phyloP scores from a whole-genome alignment of 1,140 invertebrate genomes.

The Drosophila nigromelanica region DNA sequence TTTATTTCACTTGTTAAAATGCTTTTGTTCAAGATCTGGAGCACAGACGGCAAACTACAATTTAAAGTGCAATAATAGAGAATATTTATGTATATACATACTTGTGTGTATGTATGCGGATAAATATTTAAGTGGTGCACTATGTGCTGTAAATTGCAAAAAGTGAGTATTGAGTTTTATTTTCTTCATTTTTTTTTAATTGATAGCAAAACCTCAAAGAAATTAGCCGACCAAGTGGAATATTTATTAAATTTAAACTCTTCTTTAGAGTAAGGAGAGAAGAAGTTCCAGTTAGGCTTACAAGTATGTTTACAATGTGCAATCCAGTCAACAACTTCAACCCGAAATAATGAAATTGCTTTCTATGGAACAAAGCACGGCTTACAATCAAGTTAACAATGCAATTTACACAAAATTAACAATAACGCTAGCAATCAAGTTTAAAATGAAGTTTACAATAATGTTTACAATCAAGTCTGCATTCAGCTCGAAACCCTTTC shows the following conservation, averaged over 20 bases:
- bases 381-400: neutral
- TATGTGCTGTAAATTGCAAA: slow-evolving; percentile 12
- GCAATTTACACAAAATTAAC: neutral
- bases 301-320: neutral
- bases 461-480: neutral
- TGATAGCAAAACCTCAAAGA: neutral
- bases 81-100: slow-evolving; percentile 5
- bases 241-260: neutral
- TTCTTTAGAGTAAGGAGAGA: neutral
- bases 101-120: neutral
- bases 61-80: slow-evolving; percentile 39
- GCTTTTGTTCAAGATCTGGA: slow-evolving; percentile 51
- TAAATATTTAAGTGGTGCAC: slow-evolving; percentile 9
- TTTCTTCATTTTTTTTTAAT: neutral
- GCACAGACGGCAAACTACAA: slow-evolving; percentile 29
- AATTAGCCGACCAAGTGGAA: neutral
- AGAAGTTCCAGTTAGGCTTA: neutral
- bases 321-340: too few relatives aligned
- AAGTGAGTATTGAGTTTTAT: slow-evolving; percentile 9
- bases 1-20: slow-evolving; percentile 54
- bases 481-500: neutral
- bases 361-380: neutral
- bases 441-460: neutral
- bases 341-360: too few relatives aligned
- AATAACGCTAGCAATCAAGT: neutral